Base-by-base conservation (phyloP, 2,797 vertebrate genomes). In the Gymnopithys bicolor region DNA sequence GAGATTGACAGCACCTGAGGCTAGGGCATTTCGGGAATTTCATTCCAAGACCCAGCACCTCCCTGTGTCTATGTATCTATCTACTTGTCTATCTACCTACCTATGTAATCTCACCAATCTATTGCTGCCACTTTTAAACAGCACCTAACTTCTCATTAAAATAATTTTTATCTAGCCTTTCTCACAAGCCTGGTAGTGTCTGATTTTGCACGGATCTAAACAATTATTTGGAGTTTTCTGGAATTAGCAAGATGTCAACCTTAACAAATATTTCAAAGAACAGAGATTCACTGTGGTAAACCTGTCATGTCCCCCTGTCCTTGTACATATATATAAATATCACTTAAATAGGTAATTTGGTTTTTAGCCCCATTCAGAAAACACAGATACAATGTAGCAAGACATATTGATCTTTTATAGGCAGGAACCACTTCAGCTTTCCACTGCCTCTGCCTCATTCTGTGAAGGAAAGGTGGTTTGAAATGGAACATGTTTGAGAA, bases 251-350 rank as follows among this genome's bases (percentile, higher is more conserved):
- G 5, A 56, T 4, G 10, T 13, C 63, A 49, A 32, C 52, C 16
- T 73, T 76, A 55, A 80, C 13, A 56, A 76, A 37, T 71, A 84
- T 92, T 90, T 75, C 17, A 56, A 76, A 90, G 28, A 48, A 70
- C 3, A 5, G 62, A 78, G 25, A 43, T 73, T 55, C 53, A 52
- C 5, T 71, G 73, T 52, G 35, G 69, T 64, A 73, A 93, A 60
- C 0, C 2, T 16, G 4, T 46, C 17, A 14, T 30, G 5, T 81
- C 87, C 0, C 1, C 7, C 37, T 55, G 2, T 48, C 88, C 62
- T 75, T 81, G 30, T 59, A 82, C 33, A 28, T 63, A 14, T 7
- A 64, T 60, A 35, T 52, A 52, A 80, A 68, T 64, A 53, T 43
- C 2, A 51, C 62, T 59, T 73, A 39, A 70, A 21, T 7, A 30